Evolutionary conservation across 2,113 vertebrate species (phyloP), one percentile per base, ranked within the genome.

Genomic region (Piliocolobus tephrosceles): DNA sequence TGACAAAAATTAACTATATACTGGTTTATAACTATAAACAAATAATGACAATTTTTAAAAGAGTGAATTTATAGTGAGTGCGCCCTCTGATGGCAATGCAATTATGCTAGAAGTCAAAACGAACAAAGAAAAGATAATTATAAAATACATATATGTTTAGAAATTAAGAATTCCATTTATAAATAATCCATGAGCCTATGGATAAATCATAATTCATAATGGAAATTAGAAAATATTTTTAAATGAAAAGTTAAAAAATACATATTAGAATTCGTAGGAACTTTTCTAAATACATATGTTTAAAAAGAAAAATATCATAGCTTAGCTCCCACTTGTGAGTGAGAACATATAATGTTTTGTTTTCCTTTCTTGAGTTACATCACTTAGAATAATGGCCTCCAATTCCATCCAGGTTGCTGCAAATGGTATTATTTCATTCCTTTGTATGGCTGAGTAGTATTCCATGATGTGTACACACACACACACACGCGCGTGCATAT

Each of bases 401-500:
- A 30, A 30, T 64, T 64, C 61, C 61, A 64, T 30, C 61, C 61
- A 30, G 61, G 2, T 30, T 64, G 61, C 61, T 30, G 61, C 61
- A 30, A 30, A 30, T 64, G 12, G 11, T 11, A 64, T 64, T 30
- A 64, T 30, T 64, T 64, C 27, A 64, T 13, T 13, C 61, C 27
- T 64, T 64, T 64, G 58, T 64, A 30, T 14, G 61, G 27, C 27
- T 64, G 61, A 64, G 27, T 30, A 64, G 11, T 30, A 27, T 64
- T 64, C 61, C 12, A 64, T 5, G 27, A 12, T 64, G 27, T 64
- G 61, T 64, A 55, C 52, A 55, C 52, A 55, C 17, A 55, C 52
- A 52, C 52, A 6, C 2, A 18, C 52, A 2, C 0, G 0, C 1
- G 6, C 3, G 7, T 57, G 55, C 23, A 27, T 61, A 5, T 64